Percentiles rank a stretch among this genome's conserved stretches.
Conservation (phyloP, 2,888 invertebrate species). For the Ochropleura plecta region DNA sequence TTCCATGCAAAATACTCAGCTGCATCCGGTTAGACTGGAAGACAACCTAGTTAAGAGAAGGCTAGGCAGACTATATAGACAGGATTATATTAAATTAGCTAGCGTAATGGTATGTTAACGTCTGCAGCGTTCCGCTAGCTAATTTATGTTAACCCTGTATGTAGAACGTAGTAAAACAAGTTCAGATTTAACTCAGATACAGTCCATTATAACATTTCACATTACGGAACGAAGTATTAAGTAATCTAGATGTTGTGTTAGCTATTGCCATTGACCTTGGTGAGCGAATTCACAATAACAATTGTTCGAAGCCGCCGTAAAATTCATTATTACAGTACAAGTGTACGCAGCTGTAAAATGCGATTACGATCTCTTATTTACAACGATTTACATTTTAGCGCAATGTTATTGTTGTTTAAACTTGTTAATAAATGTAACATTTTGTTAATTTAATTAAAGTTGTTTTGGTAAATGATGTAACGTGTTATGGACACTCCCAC, state of each 20-base stretch:
- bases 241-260: constrained; percentile 60
- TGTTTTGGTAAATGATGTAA: constrained; percentile 69
- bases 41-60: no score
- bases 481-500: constrained; percentile 59
- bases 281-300: constrained; percentile 71
- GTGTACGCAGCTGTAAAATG: constrained; percentile 71
- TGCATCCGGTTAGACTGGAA: no score
- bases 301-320: constrained; percentile 79
- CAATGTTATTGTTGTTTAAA: constrained; percentile 69
- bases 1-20: no score
- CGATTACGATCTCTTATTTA: constrained; percentile 78
- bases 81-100: not conserved
- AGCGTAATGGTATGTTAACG: not conserved
- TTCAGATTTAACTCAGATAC: not conserved
- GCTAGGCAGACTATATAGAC: not conserved
- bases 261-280: constrained; percentile 71
- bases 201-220: not conserved
- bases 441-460: constrained; percentile 73
- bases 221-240: constrained; percentile 36
- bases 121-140: not conserved
- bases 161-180: not conserved
- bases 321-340: constrained; percentile 70
- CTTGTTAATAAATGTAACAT: constrained; percentile 71
- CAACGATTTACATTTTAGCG: constrained; percentile 76
- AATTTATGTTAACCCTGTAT: not conserved